Percentiles rank a stretch among this genome's conserved stretches.
Conservation (phyloP, 2,113 vertebrate genomes). For the Prochilodus magdalenae region DNA sequence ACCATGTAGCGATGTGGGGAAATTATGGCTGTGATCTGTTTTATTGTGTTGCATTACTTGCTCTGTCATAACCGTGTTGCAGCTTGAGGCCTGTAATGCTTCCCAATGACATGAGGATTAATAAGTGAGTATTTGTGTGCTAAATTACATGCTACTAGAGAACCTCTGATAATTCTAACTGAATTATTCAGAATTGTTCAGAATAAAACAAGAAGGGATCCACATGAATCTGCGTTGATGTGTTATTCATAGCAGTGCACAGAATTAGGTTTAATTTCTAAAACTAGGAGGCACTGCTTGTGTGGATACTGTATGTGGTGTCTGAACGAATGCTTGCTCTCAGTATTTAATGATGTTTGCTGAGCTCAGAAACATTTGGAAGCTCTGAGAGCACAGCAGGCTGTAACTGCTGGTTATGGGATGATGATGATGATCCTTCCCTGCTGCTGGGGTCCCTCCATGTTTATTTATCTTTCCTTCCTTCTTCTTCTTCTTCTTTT, state of each 20-base stretch:
- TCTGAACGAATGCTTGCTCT: slow-evolving; percentile 3
- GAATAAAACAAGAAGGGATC: neutral
- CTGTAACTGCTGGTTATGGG: slow-evolving; percentile 26
- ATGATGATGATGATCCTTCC: slow-evolving; percentile 32
- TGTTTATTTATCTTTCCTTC: slow-evolving; percentile 46
- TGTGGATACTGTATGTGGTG: neutral
- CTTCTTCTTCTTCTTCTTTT: neutral
- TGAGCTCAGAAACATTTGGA: slow-evolving; percentile 31
- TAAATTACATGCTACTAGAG: neutral
- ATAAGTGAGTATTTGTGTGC: neutral
- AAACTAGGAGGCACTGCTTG: neutral
- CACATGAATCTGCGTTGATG: neutral
- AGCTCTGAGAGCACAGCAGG: slow-evolving; percentile 28
- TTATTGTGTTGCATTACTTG: neutral
- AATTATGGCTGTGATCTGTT: neutral
- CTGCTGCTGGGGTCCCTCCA: slow-evolving; percentile 27
- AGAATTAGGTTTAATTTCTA: neutral
- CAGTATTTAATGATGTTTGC: slow-evolving; percentile 29
- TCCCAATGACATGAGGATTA: neutral
- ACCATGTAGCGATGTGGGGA: neutral
- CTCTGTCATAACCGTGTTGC: too few relatives aligned
- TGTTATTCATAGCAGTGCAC: neutral
- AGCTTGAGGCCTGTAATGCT: neutral
- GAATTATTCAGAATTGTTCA: too few relatives aligned
- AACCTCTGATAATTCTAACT: neutral